Conservation (phyloP, 2,113 vertebrate species). For the Paradisaea rubra region DNA sequence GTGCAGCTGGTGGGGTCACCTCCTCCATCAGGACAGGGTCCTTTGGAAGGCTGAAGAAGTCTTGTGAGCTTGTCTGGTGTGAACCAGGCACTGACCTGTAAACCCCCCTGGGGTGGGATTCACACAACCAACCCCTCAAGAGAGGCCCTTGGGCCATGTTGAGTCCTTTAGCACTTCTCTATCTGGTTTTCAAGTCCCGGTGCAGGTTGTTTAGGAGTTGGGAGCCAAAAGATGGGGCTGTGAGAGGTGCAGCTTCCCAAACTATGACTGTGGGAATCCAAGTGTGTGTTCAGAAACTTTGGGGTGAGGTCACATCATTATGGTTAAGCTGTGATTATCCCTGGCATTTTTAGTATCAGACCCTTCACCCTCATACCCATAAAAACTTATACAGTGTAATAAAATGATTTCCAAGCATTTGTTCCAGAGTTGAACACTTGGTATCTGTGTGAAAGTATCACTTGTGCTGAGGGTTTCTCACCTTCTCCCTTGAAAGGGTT, state of each 20-base stretch:
- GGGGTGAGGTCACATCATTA: rapidly evolving
- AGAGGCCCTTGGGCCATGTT: rapidly evolving
- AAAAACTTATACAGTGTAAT: background rate
- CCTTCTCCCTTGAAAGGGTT: background rate
- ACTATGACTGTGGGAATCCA: background rate
- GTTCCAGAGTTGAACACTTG: background rate
- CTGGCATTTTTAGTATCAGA: background rate
- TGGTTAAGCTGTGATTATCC: background rate
- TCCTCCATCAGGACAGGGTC: background rate
- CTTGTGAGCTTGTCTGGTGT: background rate
- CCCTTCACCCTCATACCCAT: background rate
- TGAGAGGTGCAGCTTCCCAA: background rate
- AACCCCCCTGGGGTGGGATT: background rate
- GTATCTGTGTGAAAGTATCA: background rate
- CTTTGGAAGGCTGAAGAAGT: background rate
- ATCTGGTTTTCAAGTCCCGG: rapidly evolving
- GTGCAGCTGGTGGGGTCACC: background rate
- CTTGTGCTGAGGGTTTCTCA: background rate
- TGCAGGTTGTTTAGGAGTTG: background rate
- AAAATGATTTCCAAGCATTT: background rate
- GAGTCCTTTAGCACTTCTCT: background rate
- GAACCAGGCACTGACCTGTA: background rate
- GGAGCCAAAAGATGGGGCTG: rapidly evolving
- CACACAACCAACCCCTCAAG: rapidly evolving
- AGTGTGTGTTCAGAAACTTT: background rate